Evolutionary conservation across 2,888 invertebrate species (phyloP).

Genomic region (Sarcophaga variegata): DNA sequence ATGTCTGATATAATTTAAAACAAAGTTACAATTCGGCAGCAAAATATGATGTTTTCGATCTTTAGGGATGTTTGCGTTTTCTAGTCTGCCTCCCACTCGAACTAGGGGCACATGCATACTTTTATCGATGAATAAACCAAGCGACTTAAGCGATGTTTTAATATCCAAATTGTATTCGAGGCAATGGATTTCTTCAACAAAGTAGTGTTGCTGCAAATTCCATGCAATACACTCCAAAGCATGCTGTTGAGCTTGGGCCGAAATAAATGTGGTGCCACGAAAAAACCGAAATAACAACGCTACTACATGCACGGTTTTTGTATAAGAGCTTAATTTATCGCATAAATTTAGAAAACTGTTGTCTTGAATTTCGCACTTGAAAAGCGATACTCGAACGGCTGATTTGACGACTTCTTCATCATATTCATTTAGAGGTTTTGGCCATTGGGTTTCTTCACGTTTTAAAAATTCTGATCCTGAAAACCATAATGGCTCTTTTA

Average conservation of each 20-base stretch:
- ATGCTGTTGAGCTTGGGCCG: not conserved
- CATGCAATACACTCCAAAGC: not conserved
- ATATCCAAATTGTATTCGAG: not conserved
- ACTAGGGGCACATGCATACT: not conserved
- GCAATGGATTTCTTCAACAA: not conserved
- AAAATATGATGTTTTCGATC: slow-evolving; percentile 11
- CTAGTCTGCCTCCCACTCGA: slow-evolving; percentile 39
- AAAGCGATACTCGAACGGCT: not conserved
- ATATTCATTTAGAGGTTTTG: not conserved
- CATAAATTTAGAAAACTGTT: slow-evolving; percentile 5
- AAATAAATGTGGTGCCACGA: not conserved
- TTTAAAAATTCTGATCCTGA: too few relatives aligned
- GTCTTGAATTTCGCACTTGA: slow-evolving; percentile 1
- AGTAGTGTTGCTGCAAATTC: not conserved
- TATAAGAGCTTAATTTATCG: slow-evolving; percentile 12
- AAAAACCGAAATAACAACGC: not conserved
- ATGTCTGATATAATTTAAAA: slow-evolving; percentile 37
- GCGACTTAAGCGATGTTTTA: not conserved
- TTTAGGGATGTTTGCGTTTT: too few relatives aligned
- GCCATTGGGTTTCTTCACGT: not conserved
- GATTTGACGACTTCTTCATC: not conserved
- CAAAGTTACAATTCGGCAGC: slow-evolving; percentile 27
- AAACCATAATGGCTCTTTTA: too few relatives aligned
- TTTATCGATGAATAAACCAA: not conserved
- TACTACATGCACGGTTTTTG: not conserved